Percentiles rank a stretch among this genome's conserved stretches.
phyloP scores from a whole-genome alignment of 2,113 vertebrate species.

The Grammomys surdaster region DNA sequence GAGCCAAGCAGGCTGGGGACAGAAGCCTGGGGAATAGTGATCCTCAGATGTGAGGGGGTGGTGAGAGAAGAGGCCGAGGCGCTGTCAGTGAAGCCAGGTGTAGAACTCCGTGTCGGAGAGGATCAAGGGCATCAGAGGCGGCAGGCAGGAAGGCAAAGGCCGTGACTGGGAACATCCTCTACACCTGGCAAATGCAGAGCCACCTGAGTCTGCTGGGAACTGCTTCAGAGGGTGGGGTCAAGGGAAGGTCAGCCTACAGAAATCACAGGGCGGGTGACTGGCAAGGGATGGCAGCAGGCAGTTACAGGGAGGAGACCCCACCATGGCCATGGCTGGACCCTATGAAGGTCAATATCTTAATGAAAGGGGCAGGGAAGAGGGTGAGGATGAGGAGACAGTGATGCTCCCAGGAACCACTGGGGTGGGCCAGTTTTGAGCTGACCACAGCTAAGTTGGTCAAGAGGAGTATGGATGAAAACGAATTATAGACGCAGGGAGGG shows the following conservation, averaged over 20 bases:
- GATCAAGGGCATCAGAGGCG: not conserved
- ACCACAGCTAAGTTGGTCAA: not conserved
- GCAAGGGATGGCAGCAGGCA: not conserved
- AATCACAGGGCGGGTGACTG: rapidly evolving
- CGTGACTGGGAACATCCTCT: rapidly evolving
- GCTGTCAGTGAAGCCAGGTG: not conserved
- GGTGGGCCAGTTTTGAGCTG: not conserved
- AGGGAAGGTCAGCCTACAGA: not conserved
- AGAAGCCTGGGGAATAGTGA: not conserved
- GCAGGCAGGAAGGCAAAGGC: not conserved
- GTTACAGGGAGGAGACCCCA: not conserved
- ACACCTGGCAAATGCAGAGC: no score
- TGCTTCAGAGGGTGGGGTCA: not conserved
- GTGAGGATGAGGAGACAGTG: not conserved
- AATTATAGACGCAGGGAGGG: not conserved
- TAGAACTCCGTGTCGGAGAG: not conserved
- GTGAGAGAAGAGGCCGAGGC: not conserved
- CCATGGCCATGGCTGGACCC: not conserved
- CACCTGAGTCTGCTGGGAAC: not conserved
- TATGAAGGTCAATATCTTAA: not conserved
- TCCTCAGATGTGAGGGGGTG: not conserved
- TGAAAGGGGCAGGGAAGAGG: not conserved
- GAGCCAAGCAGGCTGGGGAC: not conserved
- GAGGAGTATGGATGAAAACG: not conserved
- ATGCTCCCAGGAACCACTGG: not conserved